phyloP scores from a whole-genome alignment of 2,888 invertebrate genomes.

The Stenodema calcarata region DNA sequence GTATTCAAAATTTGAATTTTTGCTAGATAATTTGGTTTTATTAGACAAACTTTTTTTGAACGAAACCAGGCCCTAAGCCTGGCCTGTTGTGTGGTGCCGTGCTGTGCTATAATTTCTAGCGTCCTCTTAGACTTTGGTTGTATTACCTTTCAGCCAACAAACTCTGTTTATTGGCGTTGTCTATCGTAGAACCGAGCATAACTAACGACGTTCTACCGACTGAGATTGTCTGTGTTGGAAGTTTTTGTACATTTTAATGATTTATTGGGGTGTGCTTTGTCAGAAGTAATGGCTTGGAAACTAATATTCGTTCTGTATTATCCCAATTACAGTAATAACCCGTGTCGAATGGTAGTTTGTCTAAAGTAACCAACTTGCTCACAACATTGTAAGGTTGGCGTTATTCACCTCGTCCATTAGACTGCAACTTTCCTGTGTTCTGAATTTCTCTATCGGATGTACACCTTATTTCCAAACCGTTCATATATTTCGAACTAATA shows the following conservation, averaged over 20 bases:
- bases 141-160: slow-evolving; percentile 29
- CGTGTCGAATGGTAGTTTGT: background rate
- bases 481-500: too few relatives aligned
- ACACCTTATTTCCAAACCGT: too few relatives aligned
- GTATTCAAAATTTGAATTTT: slow-evolving; percentile 47
- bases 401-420: too few relatives aligned
- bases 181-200: background rate
- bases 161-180: slow-evolving; percentile 8
- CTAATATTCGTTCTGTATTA: background rate
- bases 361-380: background rate
- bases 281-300: background rate
- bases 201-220: background rate
- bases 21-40: slow-evolving; percentile 47
- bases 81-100: slow-evolving; percentile 41
- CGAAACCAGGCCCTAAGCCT: slow-evolving; percentile 36
- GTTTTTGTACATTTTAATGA: slow-evolving; percentile 7
- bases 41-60: slow-evolving; percentile 22
- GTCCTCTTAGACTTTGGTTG: slow-evolving; percentile 47
- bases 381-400: background rate
- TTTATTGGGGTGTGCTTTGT: slow-evolving; percentile 2
- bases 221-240: background rate
- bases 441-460: too few relatives aligned
- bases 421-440: too few relatives aligned
- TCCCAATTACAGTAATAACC: background rate
- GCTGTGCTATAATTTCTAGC: slow-evolving; percentile 50